Evolutionary conservation across 2,113 vertebrate species (phyloP).

Genomic region (Rutilus rutilus): DNA sequence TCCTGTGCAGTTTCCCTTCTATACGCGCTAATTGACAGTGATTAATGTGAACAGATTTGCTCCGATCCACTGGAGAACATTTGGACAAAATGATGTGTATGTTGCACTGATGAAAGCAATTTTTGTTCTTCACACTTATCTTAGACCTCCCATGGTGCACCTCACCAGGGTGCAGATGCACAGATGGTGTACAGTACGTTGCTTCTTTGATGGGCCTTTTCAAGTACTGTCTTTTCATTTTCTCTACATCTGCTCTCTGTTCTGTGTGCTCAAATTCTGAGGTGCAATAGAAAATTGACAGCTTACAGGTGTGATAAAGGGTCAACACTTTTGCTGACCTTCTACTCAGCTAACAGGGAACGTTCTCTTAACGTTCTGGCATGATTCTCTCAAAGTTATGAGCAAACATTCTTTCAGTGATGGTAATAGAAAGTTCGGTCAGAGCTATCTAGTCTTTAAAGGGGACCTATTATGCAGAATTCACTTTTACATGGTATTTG

Average conservation of each 20-base stretch:
- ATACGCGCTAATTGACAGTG: background rate
- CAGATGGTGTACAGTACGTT: conserved; percentile 56
- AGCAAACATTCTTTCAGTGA: too few relatives aligned
- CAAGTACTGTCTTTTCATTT: conserved; percentile 36
- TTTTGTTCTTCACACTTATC: conserved; percentile 42
- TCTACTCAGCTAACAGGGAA: too few relatives aligned
- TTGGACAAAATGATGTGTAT: background rate
- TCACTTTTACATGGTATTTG: too few relatives aligned
- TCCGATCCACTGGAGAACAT: background rate
- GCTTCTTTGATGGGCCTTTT: conserved; percentile 48
- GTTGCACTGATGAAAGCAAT: conserved; percentile 42
- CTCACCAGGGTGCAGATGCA: conserved; percentile 33
- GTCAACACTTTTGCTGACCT: conserved; percentile 20
- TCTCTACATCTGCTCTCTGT: conserved; percentile 30
- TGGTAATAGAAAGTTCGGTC: too few relatives aligned
- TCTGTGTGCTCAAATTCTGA: conserved; percentile 23
- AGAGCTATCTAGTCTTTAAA: too few relatives aligned
- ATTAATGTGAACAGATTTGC: conserved; percentile 12
- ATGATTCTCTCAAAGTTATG: too few relatives aligned
- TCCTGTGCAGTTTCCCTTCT: background rate
- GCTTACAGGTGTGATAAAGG: conserved; percentile 39
- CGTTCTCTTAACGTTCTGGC: too few relatives aligned
- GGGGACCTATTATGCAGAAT: too few relatives aligned
- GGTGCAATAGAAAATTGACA: background rate
- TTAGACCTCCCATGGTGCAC: conserved; percentile 39